These are phyloP conservation scores for Gallinago solitaria DNA, from an alignment of 2,797 vertebrate species.

Conservation along the genomic window DNA sequence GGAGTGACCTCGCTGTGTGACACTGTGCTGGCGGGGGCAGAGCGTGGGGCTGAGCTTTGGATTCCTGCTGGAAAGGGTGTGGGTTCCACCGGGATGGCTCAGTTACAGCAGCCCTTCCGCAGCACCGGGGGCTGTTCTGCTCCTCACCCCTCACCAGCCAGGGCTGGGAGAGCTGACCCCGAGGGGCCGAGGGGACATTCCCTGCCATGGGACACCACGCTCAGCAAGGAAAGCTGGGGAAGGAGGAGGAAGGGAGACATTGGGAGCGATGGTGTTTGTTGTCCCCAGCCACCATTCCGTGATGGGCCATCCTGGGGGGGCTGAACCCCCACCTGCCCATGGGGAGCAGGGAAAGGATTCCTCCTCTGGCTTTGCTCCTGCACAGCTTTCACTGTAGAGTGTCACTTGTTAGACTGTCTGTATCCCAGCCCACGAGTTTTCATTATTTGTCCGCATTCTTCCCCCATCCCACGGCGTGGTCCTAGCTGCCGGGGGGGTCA, in stretches of 20 bases:
- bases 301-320: background rate
- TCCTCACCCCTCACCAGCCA: background rate
- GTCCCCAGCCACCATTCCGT: background rate
- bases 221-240: background rate
- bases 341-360: background rate
- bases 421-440: background rate
- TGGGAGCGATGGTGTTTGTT: background rate
- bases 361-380: background rate
- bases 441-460: background rate
- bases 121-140: background rate
- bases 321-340: background rate
- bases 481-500: background rate
- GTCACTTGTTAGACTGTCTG: background rate
- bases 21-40: background rate
- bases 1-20: fast-evolving
- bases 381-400: background rate
- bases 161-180: background rate
- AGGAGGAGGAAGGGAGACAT: background rate
- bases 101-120: background rate
- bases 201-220: background rate
- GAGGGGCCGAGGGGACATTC: background rate
- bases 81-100: background rate
- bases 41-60: background rate
- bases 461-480: background rate
- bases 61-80: background rate